Conservation (phyloP, 2,888 invertebrate genomes). For the Linnaemya vulpina region DNA sequence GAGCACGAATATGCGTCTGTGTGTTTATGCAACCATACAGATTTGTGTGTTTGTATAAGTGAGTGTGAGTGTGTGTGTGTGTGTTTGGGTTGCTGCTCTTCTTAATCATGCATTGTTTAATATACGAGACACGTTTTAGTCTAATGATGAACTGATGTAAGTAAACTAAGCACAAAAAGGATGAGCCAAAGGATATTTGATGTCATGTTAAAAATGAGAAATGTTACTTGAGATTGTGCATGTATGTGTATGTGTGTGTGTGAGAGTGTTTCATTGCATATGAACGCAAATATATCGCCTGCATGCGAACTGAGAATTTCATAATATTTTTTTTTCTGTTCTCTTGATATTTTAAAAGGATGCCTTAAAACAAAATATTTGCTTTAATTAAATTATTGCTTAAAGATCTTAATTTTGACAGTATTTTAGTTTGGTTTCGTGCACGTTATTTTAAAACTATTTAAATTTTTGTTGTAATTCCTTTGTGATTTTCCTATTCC, state of each 20-base stretch:
- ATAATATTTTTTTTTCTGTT: no score
- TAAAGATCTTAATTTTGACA: no score
- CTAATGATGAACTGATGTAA: conserved; percentile 63
- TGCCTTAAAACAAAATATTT: no score
- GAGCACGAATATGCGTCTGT: conserved; percentile 9
- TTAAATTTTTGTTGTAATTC: no score
- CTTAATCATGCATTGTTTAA: conserved; percentile 59
- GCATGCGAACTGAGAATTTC: no score
- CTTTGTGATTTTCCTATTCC: no score
- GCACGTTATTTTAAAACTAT: no score
- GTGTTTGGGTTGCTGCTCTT: conserved; percentile 30
- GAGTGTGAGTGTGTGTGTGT: background rate
- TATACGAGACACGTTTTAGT: conserved; percentile 62
- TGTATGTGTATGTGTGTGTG: background rate
- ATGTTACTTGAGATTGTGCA: conserved; percentile 36
- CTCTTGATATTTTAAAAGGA: no score
- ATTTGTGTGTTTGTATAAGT: background rate
- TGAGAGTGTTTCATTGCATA: background rate
- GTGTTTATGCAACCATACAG: no score
- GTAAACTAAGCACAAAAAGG: conserved; percentile 57
- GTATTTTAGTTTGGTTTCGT: no score
- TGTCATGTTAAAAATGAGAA: conserved; percentile 61
- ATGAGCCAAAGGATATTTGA: conserved; percentile 67
- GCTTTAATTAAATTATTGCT: no score
- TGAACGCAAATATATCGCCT: no score